Conservation (phyloP, 2,797 vertebrate genomes). For the Sus cebifrons region DNA sequence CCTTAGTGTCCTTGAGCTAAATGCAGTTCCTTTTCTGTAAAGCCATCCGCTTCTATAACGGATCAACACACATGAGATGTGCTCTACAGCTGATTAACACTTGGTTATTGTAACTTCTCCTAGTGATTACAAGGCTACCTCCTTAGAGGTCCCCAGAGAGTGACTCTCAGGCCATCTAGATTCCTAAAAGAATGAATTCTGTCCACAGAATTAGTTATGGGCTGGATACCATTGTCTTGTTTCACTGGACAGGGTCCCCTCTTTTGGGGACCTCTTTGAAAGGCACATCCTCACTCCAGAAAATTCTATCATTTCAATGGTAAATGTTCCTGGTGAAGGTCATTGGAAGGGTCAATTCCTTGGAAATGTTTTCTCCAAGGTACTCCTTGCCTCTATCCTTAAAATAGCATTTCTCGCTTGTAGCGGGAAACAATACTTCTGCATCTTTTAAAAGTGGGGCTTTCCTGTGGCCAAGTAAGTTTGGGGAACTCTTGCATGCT, state of each 20-base stretch:
- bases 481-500: background rate
- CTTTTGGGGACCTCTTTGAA: background rate
- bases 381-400: background rate
- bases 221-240: background rate
- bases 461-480: slow-evolving; percentile 59
- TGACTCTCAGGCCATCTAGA: background rate
- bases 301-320: background rate
- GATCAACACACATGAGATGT: background rate
- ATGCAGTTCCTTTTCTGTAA: background rate
- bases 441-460: background rate
- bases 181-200: background rate
- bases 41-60: background rate
- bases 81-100: background rate
- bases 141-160: background rate
- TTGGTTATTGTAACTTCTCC: background rate
- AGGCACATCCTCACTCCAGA: background rate
- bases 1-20: background rate
- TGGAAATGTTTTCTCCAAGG: slow-evolving; percentile 1
- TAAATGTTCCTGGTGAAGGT: background rate
- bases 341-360: background rate
- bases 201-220: background rate
- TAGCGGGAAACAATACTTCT: slow-evolving; percentile 38
- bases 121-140: background rate
- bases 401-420: background rate
- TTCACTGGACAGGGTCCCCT: background rate